Evolutionary conservation across 2,888 invertebrate species (phyloP), one percentile per base, ranked within the genome.

Genomic region (Drosophila peninsularis): DNA sequence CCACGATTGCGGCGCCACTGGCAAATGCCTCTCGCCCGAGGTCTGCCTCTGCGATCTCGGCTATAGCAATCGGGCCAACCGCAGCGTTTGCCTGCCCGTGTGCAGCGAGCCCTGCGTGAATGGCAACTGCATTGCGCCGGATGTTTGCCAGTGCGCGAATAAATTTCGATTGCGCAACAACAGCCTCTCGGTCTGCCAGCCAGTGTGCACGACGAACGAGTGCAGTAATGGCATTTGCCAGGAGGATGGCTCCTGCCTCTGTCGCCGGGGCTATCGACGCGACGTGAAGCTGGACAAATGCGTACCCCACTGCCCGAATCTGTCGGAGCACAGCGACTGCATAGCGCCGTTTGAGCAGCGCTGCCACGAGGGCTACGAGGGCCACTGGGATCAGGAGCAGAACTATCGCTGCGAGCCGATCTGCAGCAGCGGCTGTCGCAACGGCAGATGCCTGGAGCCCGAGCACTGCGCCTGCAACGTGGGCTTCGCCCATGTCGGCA

Each of bases 201-300:
- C 93, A 0, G 60, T 77, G 2, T 93, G 94, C 75, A 53, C 72
- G 9, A 70, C 5, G 21, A 19, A 85, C 1, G 76, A 85, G 7
- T 94, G 94, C 71, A 70, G 72, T 1, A 91, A 94, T 67, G 93
- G 93, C 0, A 84, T 92, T 36, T 95, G 95, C 82, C 92, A 93
- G 4, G 93, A 92, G 2, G 2, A 94, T 94, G 0, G 93, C 94
- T 56, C 90, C 0, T 95, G 95, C 85, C 92, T 91, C 11, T 95
- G 95, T 80, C 90, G 93, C 17, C 79, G 91, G 3, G 95, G 94
- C 44, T 92, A 90, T 37, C 53, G 66, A n/a, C 77, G 80, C 17
- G 76, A 80, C 37, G 82, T 82, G 34, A 79, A 61, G 3, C 53
- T 87, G 1, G 75, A 65, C 3, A 74, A 75, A 17, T 92, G 92